Percentiles rank a stretch among this genome's conserved stretches.
These are phyloP conservation scores for Syrista parreyssii DNA, from an alignment of 2,888 invertebrate species.

Conservation along the genomic window DNA sequence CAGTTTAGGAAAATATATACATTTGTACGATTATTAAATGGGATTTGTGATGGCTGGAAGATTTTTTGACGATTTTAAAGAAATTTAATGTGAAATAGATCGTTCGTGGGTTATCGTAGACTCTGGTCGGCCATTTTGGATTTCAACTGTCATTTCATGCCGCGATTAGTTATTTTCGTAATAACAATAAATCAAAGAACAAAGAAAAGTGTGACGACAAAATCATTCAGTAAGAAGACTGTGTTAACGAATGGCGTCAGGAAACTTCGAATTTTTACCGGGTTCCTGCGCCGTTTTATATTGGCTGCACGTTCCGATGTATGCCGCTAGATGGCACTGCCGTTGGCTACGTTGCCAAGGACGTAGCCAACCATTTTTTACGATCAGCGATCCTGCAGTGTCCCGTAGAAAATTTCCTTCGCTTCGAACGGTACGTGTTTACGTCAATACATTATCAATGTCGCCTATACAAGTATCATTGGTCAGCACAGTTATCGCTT, in stretches of 20 bases:
- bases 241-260: background rate
- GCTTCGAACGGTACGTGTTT: background rate
- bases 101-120: too few species aligned
- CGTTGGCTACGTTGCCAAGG: background rate
- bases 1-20: background rate
- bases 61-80: background rate
- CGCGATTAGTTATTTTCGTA: too few species aligned
- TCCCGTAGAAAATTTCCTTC: background rate
- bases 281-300: background rate
- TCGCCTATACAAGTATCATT: background rate
- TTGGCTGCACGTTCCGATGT: background rate
- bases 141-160: too few species aligned
- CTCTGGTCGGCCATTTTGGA: too few species aligned
- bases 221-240: background rate
- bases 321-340: background rate
- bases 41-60: too few species aligned
- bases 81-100: background rate
- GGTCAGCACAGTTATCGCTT: background rate
- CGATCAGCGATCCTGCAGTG: background rate
- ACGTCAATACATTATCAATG: background rate
- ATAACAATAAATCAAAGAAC: background rate
- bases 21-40: background rate
- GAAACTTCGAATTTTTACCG: background rate
- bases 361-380: background rate
- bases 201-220: background rate